phyloP scores from a whole-genome alignment of 2,113 vertebrate genomes.

The Peromyscus polionotus region DNA sequence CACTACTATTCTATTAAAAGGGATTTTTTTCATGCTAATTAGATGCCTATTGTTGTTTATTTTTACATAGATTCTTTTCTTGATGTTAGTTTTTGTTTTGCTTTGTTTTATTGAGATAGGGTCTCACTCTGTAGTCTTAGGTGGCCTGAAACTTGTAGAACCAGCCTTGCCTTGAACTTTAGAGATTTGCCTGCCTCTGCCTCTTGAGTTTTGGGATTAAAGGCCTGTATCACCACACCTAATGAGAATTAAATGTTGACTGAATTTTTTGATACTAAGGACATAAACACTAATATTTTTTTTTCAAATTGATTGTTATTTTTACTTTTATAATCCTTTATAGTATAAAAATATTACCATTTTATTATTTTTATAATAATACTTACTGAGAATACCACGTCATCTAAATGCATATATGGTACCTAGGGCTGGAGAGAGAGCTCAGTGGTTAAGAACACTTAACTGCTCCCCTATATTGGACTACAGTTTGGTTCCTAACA shows the following conservation, averaged over 20 bases:
- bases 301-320: not conserved
- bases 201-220: not conserved
- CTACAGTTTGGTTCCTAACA: not conserved
- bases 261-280: not conserved
- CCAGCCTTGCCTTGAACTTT: not conserved
- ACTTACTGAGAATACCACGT: not conserved
- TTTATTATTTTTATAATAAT: not conserved
- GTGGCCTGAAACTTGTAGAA: not conserved
- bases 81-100: not conserved
- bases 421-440: not conserved
- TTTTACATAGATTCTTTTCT: not conserved
- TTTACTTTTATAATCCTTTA: not conserved
- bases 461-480: not conserved
- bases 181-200: not conserved
- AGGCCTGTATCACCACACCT: not conserved
- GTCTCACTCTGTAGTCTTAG: not conserved
- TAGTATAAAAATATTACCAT: not conserved
- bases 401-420: not conserved
- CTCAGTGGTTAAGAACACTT: not conserved
- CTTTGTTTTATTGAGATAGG: not conserved
- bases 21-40: not conserved
- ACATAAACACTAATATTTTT: not conserved
- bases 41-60: not conserved
- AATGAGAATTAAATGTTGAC: not conserved
- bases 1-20: not conserved